Evolutionary conservation across 2,888 invertebrate genomes (phyloP).

Genomic region (Andrena bicolor): DNA sequence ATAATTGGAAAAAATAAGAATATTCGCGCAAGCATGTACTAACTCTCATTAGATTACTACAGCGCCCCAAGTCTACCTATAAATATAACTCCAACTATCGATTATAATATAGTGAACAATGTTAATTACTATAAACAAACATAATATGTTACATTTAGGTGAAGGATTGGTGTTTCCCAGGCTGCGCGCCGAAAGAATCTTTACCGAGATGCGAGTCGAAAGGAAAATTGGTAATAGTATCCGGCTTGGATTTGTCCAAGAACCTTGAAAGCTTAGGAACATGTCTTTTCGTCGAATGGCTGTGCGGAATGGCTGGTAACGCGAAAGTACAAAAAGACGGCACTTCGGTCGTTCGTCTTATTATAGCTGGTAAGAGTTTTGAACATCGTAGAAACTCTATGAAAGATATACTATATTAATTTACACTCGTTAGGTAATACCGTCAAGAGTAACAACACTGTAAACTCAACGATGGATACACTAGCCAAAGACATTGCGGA

Average conservation of each 20-base stretch:
- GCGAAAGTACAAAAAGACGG: slow-evolving; percentile 87
- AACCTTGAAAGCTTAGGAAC: slow-evolving; percentile 89
- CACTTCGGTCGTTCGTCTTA: slow-evolving; percentile 90
- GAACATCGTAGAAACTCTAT: neutral
- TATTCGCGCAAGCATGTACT: neutral
- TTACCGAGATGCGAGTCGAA: slow-evolving; percentile 39
- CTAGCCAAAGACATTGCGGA: slow-evolving; percentile 70
- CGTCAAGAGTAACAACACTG: slow-evolving; percentile 67
- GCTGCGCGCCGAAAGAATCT: slow-evolving; percentile 85
- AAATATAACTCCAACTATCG: neutral
- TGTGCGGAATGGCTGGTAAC: slow-evolving; percentile 92
- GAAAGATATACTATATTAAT: neutral
- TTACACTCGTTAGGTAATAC: slow-evolving; percentile 74
- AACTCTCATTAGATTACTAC: neutral
- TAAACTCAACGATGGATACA: slow-evolving; percentile 65
- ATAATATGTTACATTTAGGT: slow-evolving; percentile 84
- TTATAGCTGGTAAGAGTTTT: slow-evolving; percentile 90
- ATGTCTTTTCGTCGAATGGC: slow-evolving; percentile 92
- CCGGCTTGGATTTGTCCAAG: slow-evolving; percentile 91
- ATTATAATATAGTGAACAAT: neutral
- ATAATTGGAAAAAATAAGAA: neutral
- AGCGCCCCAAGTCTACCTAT: too few relatives aligned
- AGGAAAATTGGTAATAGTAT: slow-evolving; percentile 86
- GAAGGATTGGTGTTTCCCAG: slow-evolving; percentile 92
- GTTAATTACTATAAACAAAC: neutral